These are phyloP conservation scores for Perizoma affinitatum DNA, from an alignment of 2,888 invertebrate genomes.

Conservation along the genomic window DNA sequence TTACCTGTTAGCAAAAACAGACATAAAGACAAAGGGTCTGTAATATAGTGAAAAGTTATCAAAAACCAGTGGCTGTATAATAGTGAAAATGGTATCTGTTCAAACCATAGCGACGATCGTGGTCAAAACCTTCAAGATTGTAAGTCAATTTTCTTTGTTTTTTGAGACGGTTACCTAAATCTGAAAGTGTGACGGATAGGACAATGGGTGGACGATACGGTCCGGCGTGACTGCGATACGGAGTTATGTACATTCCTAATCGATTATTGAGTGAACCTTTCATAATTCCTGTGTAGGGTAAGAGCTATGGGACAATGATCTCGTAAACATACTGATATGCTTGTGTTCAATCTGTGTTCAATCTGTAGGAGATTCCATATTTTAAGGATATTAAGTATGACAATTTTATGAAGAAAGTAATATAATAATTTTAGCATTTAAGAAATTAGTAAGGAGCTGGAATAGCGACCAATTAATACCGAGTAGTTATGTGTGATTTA, in stretches of 20 bases:
- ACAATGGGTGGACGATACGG: slow-evolving; percentile 30
- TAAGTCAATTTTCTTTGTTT: slow-evolving; percentile 75
- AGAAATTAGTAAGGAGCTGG: no score
- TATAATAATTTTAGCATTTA: no score
- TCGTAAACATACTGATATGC: background rate
- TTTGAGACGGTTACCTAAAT: slow-evolving; percentile 20
- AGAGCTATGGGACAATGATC: slow-evolving; percentile 2
- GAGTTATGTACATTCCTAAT: slow-evolving; percentile 22
- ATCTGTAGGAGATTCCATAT: no score
- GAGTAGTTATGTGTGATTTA: no score
- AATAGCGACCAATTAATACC: no score
- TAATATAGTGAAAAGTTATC: slow-evolving; percentile 34
- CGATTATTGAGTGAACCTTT: slow-evolving; percentile 23
- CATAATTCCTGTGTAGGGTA: slow-evolving; percentile 1
- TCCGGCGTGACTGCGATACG: slow-evolving; percentile 33
- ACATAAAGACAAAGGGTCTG: slow-evolving; percentile 60
- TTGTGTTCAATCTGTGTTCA: no score
- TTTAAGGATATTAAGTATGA: no score
- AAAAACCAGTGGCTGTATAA: slow-evolving; percentile 37
- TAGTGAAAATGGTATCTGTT: slow-evolving; percentile 89
- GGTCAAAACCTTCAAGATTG: slow-evolving; percentile 92
- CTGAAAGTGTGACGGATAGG: slow-evolving; percentile 35
- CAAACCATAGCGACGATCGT: slow-evolving; percentile 92
- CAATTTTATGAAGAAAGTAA: no score
- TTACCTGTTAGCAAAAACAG: slow-evolving; percentile 60